Evolutionary conservation across 2,888 invertebrate genomes (phyloP), one percentile per base, ranked within the genome.

Genomic region (Steromphala cineraria): DNA sequence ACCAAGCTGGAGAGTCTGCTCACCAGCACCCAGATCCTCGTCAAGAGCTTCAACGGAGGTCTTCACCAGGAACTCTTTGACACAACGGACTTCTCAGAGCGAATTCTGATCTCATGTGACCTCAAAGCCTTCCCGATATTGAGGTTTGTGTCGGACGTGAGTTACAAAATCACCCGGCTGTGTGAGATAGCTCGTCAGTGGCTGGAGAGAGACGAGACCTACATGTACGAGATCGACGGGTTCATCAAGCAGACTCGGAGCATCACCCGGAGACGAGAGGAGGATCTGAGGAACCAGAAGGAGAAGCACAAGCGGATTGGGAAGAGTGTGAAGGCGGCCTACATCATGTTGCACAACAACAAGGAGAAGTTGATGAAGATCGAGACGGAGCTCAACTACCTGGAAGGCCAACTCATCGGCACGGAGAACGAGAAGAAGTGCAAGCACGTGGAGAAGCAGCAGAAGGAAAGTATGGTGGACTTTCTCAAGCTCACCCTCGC

Each of bases 401-500:
- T 93, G 62, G 91, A 92, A 76, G 83, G 86, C 19, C 89, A 91
- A 71, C 80, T 92, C 62, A 84, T 85, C 77, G 83, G 85, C 28
- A 90, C 86, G 31, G 84, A 86, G 75, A 86, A 87, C 52, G 86
- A 89, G 56, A 88, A 91, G 83, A 86, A 88, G 46, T 82, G 81
- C 53, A 91, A 90, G 75, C 67, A 84, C 67, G 89, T 85, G 21
- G 91, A 91, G 83, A 89, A 90, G 78, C 87, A 87, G 71, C 91
- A 92, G 79, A 92, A 92, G 80, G 91, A 92, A 78, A 91, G 88
- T 80, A 92, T 92, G 89, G 90, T 90, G 21, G 92, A 92, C 77
- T 92, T 93, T 84, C 85, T 93, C 17, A 91, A 92, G 75, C 85
- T 92, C 53, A 92, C 92, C 67, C 87, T 92, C 52, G 86, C 91